Evolutionary conservation across 2,888 invertebrate species (phyloP).

Genomic region (Polymixis lichenea): DNA sequence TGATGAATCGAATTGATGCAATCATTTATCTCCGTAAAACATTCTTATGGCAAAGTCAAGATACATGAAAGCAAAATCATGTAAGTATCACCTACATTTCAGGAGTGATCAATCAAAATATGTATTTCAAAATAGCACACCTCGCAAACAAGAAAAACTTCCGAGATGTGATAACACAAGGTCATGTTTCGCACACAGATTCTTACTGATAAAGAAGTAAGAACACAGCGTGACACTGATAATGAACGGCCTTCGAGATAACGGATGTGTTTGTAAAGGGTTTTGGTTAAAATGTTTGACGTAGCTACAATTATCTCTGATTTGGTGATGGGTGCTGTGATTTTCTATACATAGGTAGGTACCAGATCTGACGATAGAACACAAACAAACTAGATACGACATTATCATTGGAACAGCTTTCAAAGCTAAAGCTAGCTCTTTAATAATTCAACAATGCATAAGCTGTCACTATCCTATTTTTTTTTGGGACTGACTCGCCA

Average conservation of each 20-base stretch:
- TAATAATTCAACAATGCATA: neutral
- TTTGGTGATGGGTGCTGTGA: neutral
- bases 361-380: neutral
- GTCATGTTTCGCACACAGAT: conserved; percentile 66
- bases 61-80: conserved; percentile 2
- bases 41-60: neutral
- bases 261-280: conserved; percentile 50
- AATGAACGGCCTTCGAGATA: conserved; percentile 77
- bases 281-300: conserved; percentile 25
- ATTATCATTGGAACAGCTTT: neutral
- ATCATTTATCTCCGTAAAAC: neutral
- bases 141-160: conserved; percentile 53
- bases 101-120: conserved; percentile 61
- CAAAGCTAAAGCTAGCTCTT: neutral
- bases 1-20: neutral
- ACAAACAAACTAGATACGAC: neutral
- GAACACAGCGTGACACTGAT: conserved; percentile 75
- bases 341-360: neutral
- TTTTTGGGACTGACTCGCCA: no score
- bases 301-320: conserved; percentile 4
- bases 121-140: conserved; percentile 51
- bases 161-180: conserved; percentile 67
- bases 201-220: conserved; percentile 72
- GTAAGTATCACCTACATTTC: conserved; percentile 13
- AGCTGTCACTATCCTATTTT: neutral